Base-by-base conservation (phyloP, 2,888 invertebrate genomes). In the Trichogramma evanescens region DNA sequence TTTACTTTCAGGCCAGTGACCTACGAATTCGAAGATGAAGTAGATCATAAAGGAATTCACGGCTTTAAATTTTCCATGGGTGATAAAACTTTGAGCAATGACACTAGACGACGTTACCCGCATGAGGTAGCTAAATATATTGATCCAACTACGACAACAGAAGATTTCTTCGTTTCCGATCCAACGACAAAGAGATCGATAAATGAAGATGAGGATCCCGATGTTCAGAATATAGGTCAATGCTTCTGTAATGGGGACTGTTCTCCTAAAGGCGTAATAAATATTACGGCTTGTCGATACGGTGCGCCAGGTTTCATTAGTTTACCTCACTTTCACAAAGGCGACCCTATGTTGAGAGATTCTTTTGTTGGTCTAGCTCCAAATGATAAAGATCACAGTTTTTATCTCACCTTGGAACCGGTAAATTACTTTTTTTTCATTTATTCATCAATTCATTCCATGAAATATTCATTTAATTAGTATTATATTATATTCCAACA, bases 261-360 rank as follows among this genome's bases (percentile, higher is more conserved):
- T 72, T 80, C 82, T 10, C 89, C 89, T 63, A 82, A 84, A 2
- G 92, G 92, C 0, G 82, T 87, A 41, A 81, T 91, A 76, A 90
- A 91, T 77, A 84, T 90, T n/a, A 89, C 89, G 0, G 80, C 87
- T 0, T 92, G 91, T 68, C 84, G 90, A 56, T 89, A 82, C 71
- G 91, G 89, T 5, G 88, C 92, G 0, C 94, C 95, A 0, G 87
- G 89, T 0, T 91, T 90, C 73, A 84, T 91, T 66, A 90, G 93
- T 1, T 83, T 90, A 67, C 95, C 95, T 0, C 93, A 94, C 79
- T 94, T 91, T 77, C 82, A 87, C 71, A 83, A 87, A 68, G 93
- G 84, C 0, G 93, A 92, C 78, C 84, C 86, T 0, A 80, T 77
- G 63, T 87, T 89, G 63, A 66, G 80, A 8, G 79, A 86, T 9